Percentiles rank a stretch among this genome's conserved stretches.
phyloP scores from a whole-genome alignment of 2,113 vertebrate genomes.

The Nanger granti region DNA sequence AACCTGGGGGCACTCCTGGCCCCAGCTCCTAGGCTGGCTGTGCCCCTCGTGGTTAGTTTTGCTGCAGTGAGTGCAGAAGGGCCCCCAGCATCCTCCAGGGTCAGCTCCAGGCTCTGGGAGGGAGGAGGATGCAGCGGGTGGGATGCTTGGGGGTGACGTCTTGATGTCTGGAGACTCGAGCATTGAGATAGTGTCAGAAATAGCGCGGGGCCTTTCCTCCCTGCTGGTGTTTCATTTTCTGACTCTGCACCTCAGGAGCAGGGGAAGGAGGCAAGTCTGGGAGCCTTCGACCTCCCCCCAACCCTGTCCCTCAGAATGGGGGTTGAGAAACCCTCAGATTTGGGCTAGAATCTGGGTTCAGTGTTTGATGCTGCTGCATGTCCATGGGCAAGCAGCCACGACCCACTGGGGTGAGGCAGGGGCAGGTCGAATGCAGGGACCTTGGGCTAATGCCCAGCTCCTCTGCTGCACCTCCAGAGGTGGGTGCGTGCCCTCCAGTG shows the following conservation, averaged over 20 bases:
- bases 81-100: neutral
- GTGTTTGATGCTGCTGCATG: fast-evolving
- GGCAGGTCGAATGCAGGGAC: neutral
- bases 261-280: neutral
- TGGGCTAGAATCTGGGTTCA: neutral
- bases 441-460: neutral
- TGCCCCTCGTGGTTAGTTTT: neutral
- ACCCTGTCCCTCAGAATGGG: neutral
- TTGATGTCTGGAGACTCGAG: neutral
- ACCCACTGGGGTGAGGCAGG: neutral
- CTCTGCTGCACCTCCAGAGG: neutral
- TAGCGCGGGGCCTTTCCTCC: neutral
- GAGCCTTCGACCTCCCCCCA: neutral
- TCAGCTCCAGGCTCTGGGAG: neutral
- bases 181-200: neutral
- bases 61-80: neutral
- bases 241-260: neutral
- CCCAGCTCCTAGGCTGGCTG: neutral
- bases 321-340: neutral
- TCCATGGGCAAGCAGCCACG: neutral
- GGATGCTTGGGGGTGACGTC: neutral
- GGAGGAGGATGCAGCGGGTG: neutral
- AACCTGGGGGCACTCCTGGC: neutral
- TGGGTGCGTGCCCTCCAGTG: fast-evolving
- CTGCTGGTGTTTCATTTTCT: neutral